Base-by-base conservation (phyloP, 2,888 invertebrate species). In the Trachelus troglodyta region DNA sequence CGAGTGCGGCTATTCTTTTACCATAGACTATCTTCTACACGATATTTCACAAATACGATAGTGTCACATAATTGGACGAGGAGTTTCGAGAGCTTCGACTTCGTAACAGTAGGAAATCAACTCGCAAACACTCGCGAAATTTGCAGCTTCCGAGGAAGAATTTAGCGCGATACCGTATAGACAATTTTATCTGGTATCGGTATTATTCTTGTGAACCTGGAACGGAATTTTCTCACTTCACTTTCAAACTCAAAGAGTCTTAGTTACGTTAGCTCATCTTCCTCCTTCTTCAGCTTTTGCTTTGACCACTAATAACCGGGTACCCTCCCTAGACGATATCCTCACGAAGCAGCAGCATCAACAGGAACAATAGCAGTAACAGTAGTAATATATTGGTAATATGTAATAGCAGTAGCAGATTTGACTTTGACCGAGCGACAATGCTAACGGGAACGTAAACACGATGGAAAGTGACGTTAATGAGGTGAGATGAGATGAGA, bases 21-120 rank as follows among this genome's bases (percentile, higher is more conserved):
- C 75, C 40, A 79, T 76, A 77, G 77, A 80, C 81, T 79, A 86
- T 78, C 76, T 82, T 79, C 79, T 80, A 86, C 81, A 82, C 74
- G 79, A 83, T 81, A 85, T 81, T 81, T 82, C 81, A 79, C 81
- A 83, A 79, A 81, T 77, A 84, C 81, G 82, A 84, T 80, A 79
- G 77, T 83, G 79, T 79, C 80, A 80, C 80, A 81, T 77, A 79
- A 84, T 81, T 78, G 78, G 79, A 79, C 79, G 76, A 86, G 84
- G 83, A 86, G 83, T 30, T 80, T 83, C 75, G 81, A 76, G 77
- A 82, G 74, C 78, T 83, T 79, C 80, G 80, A 76, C 85, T 83
- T 74, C 81, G 80, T 40, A 75, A 80, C 76, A 79, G 78, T 79
- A 82, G 80, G 78, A 82, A 83, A 83, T 83, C 81, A 75, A 78